Evolutionary conservation across 1,140 invertebrate species (phyloP).

Genomic region (Subanguina moxae): DNA sequence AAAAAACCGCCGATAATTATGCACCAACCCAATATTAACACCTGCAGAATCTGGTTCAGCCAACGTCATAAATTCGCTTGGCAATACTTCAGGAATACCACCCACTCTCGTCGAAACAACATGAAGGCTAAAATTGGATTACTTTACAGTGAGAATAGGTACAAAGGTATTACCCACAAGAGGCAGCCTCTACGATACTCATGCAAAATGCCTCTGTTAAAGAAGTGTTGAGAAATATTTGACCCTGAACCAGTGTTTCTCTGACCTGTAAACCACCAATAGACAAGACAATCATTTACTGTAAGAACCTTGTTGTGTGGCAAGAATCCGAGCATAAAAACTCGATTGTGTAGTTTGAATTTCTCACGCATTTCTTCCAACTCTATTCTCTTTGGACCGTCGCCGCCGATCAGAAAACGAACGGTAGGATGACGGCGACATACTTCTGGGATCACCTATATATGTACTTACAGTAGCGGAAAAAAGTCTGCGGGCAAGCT

Average conservation of each 20-base stretch:
- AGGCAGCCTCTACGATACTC: conserved; percentile 96
- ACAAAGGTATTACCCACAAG: conserved; percentile 86
- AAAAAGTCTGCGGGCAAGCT: too few relatives aligned
- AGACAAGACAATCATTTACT: too few relatives aligned
- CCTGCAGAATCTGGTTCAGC: conserved; percentile 73
- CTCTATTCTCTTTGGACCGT: conserved; percentile 89
- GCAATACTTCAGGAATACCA: conserved; percentile 94
- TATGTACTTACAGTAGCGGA: too few relatives aligned
- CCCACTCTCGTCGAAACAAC: conserved; percentile 96
- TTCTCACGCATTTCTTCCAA: conserved; percentile 89
- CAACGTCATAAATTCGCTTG: conserved; percentile 80
- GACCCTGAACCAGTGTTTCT: conserved; percentile 76
- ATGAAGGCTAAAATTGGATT: conserved; percentile 70
- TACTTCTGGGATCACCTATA: conserved; percentile 75
- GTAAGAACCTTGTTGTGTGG: conserved; percentile 71
- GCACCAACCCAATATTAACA: too few relatives aligned
- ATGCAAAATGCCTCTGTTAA: conserved; percentile 98
- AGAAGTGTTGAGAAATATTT: conserved; percentile 96
- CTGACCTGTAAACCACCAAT: conserved; percentile 26
- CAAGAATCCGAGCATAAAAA: conserved; percentile 79
- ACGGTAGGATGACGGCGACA: conserved; percentile 76
- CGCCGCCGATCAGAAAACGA: conserved; percentile 72
- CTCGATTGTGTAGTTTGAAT: conserved; percentile 76
- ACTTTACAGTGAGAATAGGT: too few relatives aligned
- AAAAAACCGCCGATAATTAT: too few relatives aligned